A percentile compares a stretch with the other conserved stretches of the same genome.
Conservation (phyloP, 2,113 vertebrate genomes). For the Phrynocephalus versicolor region DNA sequence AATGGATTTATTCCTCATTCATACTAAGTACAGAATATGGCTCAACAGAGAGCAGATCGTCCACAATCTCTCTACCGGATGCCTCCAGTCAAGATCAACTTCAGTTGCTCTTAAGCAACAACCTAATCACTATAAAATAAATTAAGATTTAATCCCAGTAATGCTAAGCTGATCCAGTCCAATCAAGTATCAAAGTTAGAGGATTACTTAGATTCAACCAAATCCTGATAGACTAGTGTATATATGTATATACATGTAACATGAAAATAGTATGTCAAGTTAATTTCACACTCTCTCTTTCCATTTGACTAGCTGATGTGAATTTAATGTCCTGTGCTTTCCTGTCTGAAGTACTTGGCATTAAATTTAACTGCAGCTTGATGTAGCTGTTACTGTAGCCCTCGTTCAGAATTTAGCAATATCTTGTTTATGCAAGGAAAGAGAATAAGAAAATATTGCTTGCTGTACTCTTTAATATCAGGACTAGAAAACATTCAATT, state of each 20-base stretch:
- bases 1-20: not conserved
- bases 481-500: not conserved
- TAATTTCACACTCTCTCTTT: not conserved
- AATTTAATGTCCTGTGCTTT: not conserved
- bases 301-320: not conserved
- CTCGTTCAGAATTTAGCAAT: not conserved
- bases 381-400: constrained; percentile 11
- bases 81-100: not conserved
- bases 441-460: not conserved
- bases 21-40: constrained; percentile 6
- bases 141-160: constrained; percentile 33
- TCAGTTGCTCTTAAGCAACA: not conserved
- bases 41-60: not conserved
- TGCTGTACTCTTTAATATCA: not conserved
- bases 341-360: not conserved
- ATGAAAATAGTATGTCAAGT: not conserved
- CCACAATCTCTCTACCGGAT: not conserved
- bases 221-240: not conserved
- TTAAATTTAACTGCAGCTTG: not conserved
- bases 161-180: not conserved
- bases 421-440: not conserved
- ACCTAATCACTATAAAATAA: not conserved
- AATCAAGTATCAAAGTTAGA: constrained; percentile 24
- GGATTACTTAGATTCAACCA: not conserved
- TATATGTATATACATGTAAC: constrained; percentile 8